phyloP scores from a whole-genome alignment of 2,113 vertebrate species.

The Nansenia antarctica region DNA sequence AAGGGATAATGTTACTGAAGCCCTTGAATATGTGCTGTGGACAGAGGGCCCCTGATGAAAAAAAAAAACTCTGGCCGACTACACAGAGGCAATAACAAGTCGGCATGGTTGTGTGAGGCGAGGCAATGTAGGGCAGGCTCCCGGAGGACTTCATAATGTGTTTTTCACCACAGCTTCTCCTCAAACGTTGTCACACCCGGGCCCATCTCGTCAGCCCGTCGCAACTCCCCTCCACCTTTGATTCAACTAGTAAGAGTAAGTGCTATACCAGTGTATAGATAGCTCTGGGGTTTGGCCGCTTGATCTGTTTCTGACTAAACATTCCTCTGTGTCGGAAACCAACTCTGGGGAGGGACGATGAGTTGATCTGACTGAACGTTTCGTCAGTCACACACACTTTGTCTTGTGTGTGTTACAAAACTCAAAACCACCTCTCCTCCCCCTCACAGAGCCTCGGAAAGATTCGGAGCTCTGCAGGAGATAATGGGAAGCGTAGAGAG shows the following conservation, averaged over 20 bases:
- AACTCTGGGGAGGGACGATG: not conserved
- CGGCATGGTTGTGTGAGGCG: not conserved
- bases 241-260: not conserved
- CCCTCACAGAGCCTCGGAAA: not conserved
- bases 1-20: conserved; percentile 5
- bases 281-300: not conserved
- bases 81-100: conserved; percentile 4
- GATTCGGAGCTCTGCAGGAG: not conserved
- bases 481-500: not conserved
- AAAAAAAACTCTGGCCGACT: not conserved
- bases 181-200: not conserved
- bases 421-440: no score
- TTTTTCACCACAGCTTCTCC: not conserved
- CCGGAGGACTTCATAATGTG: not conserved
- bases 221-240: not conserved
- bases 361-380: not conserved
- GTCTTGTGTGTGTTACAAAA: no score
- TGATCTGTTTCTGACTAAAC: conserved; percentile 1
- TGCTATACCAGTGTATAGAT: no score
- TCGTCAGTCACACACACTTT: conserved; percentile 1
- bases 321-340: not conserved
- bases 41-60: conserved; percentile 1
- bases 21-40: not conserved
- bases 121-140: not conserved
- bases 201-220: not conserved